Percentiles rank a stretch among this genome's conserved stretches.
Evolutionary conservation across 2,113 vertebrate species (phyloP).

Genomic region (Cariama cristata): DNA sequence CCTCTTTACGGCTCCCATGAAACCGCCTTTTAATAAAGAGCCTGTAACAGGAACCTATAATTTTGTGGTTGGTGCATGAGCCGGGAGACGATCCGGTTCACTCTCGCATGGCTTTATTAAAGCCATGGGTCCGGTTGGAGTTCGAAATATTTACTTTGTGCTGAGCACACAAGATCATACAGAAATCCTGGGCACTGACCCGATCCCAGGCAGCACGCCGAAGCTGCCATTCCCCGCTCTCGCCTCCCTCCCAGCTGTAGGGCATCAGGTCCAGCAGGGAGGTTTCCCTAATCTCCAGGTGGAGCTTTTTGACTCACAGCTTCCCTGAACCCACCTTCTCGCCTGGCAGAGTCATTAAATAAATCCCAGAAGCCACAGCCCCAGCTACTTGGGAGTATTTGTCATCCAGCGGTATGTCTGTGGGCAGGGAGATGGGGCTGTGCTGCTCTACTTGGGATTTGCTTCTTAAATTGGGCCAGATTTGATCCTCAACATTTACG

Average conservation of each 20-base stretch:
- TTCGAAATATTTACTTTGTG: not conserved
- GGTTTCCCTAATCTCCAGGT: not conserved
- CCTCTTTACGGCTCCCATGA: not conserved
- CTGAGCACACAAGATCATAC: not conserved
- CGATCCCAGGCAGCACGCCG: not conserved
- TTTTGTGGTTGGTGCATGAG: not conserved
- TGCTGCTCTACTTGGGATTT: not conserved
- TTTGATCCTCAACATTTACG: accelerated
- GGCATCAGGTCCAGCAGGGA: not conserved
- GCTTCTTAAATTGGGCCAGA: accelerated
- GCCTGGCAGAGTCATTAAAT: not conserved
- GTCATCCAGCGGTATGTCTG: accelerated
- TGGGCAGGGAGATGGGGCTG: not conserved
- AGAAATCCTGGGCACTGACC: not conserved
- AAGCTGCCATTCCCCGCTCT: accelerated
- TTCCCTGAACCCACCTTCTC: not conserved
- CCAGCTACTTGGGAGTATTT: accelerated
- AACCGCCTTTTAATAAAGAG: constrained; percentile 7
- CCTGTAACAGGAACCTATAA: not conserved
- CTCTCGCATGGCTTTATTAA: not conserved
- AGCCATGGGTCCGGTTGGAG: not conserved
- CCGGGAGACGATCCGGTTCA: not conserved
- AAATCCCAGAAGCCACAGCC: not conserved
- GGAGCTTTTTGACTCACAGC: not conserved
- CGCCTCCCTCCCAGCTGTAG: not conserved